A percentile compares a stretch with the other conserved stretches of the same genome.
Conservation (phyloP, 1,140 invertebrate species). For the Neodiprion pinetum region DNA sequence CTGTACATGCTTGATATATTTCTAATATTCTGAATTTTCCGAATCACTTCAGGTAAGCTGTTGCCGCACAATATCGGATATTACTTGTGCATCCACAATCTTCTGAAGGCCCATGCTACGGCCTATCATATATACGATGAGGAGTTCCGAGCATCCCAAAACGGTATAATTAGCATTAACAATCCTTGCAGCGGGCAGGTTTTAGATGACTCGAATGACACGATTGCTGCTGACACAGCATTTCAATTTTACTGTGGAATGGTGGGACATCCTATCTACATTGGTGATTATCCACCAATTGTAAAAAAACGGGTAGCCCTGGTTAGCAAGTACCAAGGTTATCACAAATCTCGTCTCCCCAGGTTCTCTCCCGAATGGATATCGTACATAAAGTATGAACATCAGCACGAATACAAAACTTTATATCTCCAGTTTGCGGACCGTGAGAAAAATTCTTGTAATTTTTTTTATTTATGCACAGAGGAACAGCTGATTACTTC, state of each 20-base stretch:
- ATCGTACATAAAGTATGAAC: background rate
- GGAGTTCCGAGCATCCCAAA: background rate
- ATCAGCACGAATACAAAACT: background rate
- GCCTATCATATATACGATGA: conserved; percentile 31
- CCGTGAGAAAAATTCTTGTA: background rate
- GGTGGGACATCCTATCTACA: background rate
- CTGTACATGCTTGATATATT: background rate
- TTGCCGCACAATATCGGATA: conserved; percentile 53
- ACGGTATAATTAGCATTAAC: background rate
- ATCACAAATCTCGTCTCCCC: conserved; percentile 56
- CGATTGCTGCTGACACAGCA: background rate
- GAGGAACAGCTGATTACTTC: background rate
- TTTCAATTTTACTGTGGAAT: background rate
- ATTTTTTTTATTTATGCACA: background rate
- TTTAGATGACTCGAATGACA: background rate
- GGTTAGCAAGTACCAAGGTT: conserved; percentile 60
- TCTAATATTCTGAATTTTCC: background rate
- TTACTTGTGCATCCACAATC: conserved; percentile 63
- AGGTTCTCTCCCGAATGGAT: conserved; percentile 61
- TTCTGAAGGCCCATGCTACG: conserved; percentile 64
- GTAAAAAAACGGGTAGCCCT: conserved; percentile 58
- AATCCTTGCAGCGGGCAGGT: background rate
- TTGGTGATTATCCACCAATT: conserved; percentile 44
- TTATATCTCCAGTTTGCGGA: background rate
- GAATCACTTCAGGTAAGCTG: conserved; percentile 49